A percentile compares a stretch with the other conserved stretches of the same genome.
Conservation (phyloP, 2,113 vertebrate genomes). For the Apteryx mantelli region DNA sequence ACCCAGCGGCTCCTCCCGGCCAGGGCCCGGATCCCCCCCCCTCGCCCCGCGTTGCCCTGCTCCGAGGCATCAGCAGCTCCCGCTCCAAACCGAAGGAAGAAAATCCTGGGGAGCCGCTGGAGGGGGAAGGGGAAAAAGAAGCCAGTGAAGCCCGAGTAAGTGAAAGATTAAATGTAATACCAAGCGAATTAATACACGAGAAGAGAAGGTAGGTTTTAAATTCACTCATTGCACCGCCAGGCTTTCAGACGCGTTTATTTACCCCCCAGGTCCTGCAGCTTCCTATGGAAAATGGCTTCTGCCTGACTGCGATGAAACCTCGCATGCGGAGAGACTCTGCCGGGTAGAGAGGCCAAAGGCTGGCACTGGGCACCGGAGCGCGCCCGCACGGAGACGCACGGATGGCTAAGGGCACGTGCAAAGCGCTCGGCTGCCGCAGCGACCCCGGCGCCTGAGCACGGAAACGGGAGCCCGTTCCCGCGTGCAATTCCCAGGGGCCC, state of each 20-base stretch:
- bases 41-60: not conserved
- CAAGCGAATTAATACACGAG: conserved; percentile 38
- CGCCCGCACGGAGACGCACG: not conserved
- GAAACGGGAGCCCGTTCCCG: too few species aligned
- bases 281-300: conserved; percentile 54
- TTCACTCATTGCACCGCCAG: conserved; percentile 13
- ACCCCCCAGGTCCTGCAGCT: conserved; percentile 31
- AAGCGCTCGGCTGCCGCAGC: conserved; percentile 19
- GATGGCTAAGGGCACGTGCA: not conserved
- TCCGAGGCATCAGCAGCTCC: too few species aligned
- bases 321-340: not conserved
- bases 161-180: conserved; percentile 46
- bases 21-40: too few species aligned
- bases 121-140: not conserved
- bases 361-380: conserved; percentile 5
- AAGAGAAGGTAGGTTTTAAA: conserved; percentile 33
- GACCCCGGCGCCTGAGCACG: too few species aligned
- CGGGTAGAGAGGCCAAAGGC: not conserved
- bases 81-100: not conserved
- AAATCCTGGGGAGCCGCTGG: not conserved
- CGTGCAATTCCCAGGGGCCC: too few species aligned
- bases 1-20: too few species aligned
- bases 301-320: conserved; percentile 20
- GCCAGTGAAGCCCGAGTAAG: not conserved
- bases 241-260: conserved; percentile 49